phyloP scores from a whole-genome alignment of 2,113 vertebrate species.

The Prolemur simus region DNA sequence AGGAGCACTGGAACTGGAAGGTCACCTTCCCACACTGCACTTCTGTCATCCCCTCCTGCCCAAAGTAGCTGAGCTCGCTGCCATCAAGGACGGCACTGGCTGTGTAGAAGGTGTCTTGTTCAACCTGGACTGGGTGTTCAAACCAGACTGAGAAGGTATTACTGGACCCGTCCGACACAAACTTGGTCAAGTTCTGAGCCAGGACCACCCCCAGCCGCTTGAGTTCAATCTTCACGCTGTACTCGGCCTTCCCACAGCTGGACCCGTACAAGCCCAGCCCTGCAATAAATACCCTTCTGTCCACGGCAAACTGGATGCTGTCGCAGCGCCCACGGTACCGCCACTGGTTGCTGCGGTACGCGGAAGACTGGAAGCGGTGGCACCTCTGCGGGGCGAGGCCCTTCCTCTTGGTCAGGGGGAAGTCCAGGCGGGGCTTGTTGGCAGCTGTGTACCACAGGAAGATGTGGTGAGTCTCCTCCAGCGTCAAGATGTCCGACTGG shows the following conservation, averaged over 20 bases:
- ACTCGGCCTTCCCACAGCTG: slow-evolving; percentile 94
- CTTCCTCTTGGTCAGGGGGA: slow-evolving; percentile 88
- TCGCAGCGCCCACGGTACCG: slow-evolving; percentile 97
- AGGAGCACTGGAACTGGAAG: slow-evolving; percentile 99
- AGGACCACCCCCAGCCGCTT: slow-evolving; percentile 92
- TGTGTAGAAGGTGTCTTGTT: slow-evolving; percentile 96
- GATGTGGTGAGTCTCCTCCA: slow-evolving; percentile 95
- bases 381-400: slow-evolving; percentile 92
- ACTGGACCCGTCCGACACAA: slow-evolving; percentile 95
- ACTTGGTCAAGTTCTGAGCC: slow-evolving; percentile 93
- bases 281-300: slow-evolving; percentile 94
- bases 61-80: slow-evolving; percentile 97
- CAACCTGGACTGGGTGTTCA: slow-evolving; percentile 96
- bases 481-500: slow-evolving; percentile 94
- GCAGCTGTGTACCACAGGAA: slow-evolving; percentile 98
- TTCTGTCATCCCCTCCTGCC: slow-evolving; percentile 98
- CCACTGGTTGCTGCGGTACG: slow-evolving; percentile 99
- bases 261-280: slow-evolving; percentile 96
- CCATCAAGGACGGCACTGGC: slow-evolving; percentile 96
- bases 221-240: slow-evolving; percentile 94
- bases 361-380: slow-evolving; percentile 96
- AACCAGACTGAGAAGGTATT: slow-evolving; percentile 95
- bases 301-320: slow-evolving; percentile 98
- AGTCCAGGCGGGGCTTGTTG: slow-evolving; percentile 93
- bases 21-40: slow-evolving; percentile 97